phyloP scores from a whole-genome alignment of 2,888 invertebrate species.

The Papilio elwesi region DNA sequence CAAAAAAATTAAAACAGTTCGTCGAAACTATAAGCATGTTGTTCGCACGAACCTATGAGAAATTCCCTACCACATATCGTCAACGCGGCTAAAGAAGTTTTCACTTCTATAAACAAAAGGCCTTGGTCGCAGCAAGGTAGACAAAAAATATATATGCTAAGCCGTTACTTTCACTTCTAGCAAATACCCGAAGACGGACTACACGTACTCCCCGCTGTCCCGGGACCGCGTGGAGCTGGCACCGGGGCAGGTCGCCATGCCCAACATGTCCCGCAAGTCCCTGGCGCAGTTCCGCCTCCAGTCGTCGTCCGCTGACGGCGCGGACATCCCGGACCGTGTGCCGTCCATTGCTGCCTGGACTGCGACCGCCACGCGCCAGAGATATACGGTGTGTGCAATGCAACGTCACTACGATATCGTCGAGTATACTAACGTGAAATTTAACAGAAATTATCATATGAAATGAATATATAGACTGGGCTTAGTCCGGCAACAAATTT shows the following conservation, averaged over 20 bases:
- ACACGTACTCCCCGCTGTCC: conserved; percentile 93
- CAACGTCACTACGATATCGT: neutral
- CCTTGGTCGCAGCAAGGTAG: no score
- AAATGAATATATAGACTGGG: no score
- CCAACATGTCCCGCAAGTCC: conserved; percentile 94
- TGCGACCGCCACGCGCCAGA: conserved; percentile 62
- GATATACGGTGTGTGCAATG: conserved; percentile 63
- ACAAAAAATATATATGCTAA: no score
- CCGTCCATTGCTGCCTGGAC: conserved; percentile 59
- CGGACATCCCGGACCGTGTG: conserved; percentile 41
- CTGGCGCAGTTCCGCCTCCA: conserved; percentile 83
- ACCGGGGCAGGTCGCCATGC: conserved; percentile 92
- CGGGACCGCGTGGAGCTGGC: conserved; percentile 91
- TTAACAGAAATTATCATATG: neutral
- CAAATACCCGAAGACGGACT: conserved; percentile 95
- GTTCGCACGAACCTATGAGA: no score
- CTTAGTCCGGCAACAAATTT: no score
- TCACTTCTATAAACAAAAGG: no score
- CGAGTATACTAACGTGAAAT: neutral
- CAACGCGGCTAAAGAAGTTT: no score
- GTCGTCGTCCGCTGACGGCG: conserved; percentile 71
- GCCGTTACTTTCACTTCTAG: conserved; percentile 79
- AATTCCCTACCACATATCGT: no score
- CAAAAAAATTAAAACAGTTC: no score
- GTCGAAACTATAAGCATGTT: no score